Evolutionary conservation across 2,113 vertebrate genomes (phyloP), one percentile per base, ranked within the genome.

Genomic region (Penelope pileata): DNA sequence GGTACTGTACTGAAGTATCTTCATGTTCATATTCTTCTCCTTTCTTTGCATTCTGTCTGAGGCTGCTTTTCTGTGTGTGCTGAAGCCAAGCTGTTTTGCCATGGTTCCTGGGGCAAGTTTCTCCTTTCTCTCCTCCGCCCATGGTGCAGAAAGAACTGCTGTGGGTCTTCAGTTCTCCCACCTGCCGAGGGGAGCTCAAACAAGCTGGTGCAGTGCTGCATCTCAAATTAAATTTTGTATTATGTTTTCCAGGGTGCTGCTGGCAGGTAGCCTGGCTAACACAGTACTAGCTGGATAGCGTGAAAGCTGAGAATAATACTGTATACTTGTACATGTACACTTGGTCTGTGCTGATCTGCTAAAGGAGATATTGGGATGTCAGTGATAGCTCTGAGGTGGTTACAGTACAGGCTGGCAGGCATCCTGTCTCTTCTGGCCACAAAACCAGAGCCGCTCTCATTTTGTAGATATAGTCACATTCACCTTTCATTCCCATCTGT

Each of bases 171-270:
- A 56, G 54, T n/a, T n/a, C n/a, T 69, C 45, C 34, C 53, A 42
- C 68, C 54, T 64, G 76, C 72, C 42, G 50, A 50, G 21, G 62
- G 67, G 73, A 86, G n/a, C 36, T 76, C 43, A 34, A 43, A 62
- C 17, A 19, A 30, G 6, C 22, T 1, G 2, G 67, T 54, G 29
- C 10, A 26, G 78, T 1, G 3, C 47, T 68, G 38, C 2, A 1
- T 72, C 73, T 75, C n/a, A 6, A 79, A 83, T 82, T 30, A 47
- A 76, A 76, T 64, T 30, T 26, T 45, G 8, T 60, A 0, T 24
- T 43, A 10, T 36, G 63, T 73, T 90, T 88, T 83, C 53, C 1
- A 4, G 45, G 76, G 68, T 27, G 12, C 7, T 83, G 76, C 91
- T 92, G 68, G 68, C 67, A 87, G 73, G 73, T 60, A 86, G 83